Conservation (phyloP, 1,140 invertebrate genomes). For the Pseudobourletiella spinata region DNA sequence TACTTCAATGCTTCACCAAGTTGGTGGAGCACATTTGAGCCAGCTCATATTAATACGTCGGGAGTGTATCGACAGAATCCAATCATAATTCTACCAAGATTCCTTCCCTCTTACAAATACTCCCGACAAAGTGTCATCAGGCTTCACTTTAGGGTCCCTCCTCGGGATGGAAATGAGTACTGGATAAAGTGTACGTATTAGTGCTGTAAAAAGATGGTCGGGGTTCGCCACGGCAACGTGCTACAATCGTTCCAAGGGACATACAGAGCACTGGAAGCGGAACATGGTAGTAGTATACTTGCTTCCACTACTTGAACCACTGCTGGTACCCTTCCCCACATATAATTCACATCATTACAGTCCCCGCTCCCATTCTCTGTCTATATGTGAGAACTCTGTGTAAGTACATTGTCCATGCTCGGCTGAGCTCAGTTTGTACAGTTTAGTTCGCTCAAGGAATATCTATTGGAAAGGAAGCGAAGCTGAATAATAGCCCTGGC, state of each 20-base stretch:
- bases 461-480: not conserved
- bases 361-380: not conserved
- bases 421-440: not conserved
- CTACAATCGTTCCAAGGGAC: not conserved
- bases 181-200: no score
- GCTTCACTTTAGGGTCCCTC: no score
- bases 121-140: no score
- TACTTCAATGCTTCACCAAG: no score
- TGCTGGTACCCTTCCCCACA: not conserved
- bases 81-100: no score
- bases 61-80: no score
- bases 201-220: no score
- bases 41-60: no score
- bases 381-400: not conserved
- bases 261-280: not conserved
- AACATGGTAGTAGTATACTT: not conserved
- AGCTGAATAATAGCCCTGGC: constrained; percentile 2
- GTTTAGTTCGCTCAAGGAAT: constrained; percentile 5
- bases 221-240: not conserved
- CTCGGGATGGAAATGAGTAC: no score
- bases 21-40: no score
- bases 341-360: not conserved
- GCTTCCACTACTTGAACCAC: not conserved
- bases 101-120: no score
- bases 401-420: constrained; percentile 5